Conservation (phyloP, 2,113 vertebrate species). For the Eulemur rufifrons region DNA sequence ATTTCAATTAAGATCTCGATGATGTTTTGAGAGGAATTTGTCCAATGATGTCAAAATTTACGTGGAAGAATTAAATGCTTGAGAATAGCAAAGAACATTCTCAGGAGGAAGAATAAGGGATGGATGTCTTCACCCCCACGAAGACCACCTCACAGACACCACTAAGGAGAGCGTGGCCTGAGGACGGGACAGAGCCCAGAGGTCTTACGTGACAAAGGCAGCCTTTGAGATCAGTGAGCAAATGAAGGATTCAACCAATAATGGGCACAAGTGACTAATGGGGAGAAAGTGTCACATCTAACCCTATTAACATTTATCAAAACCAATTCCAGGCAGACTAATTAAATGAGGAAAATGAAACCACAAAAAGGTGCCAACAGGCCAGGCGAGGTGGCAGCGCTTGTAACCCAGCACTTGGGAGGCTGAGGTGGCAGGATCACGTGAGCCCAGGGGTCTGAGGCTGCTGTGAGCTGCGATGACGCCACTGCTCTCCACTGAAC, state of each 20-base stretch:
- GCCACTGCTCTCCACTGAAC: too few species aligned
- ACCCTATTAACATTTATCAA: background rate
- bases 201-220: rapidly evolving
- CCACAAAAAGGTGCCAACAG: background rate
- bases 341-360: background rate
- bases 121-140: rapidly evolving
- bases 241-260: background rate
- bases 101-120: background rate
- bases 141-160: rapidly evolving
- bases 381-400: too few species aligned
- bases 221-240: background rate
- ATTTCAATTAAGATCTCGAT: background rate
- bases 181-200: background rate
- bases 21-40: background rate
- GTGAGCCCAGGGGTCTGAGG: too few species aligned
- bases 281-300: background rate
- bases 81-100: background rate
- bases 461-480: too few species aligned
- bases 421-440: too few species aligned
- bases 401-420: too few species aligned
- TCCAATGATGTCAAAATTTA: background rate
- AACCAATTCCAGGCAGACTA: background rate
- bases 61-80: background rate
- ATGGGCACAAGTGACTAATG: background rate
- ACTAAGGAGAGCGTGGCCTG: rapidly evolving